phyloP scores from a whole-genome alignment of 2,797 vertebrate genomes.

The Anguilla obscura region DNA sequence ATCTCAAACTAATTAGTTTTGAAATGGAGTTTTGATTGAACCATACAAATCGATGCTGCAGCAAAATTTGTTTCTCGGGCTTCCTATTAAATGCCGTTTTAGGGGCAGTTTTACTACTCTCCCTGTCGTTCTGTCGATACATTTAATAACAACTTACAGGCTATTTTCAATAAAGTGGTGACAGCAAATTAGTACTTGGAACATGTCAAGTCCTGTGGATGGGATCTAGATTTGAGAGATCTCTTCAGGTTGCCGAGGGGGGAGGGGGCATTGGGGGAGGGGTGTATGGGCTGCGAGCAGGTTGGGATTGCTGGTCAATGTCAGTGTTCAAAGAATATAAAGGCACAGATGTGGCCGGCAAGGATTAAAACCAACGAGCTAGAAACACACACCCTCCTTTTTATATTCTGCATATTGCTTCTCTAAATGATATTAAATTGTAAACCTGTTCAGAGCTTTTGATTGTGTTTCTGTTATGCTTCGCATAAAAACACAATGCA shows the following conservation, averaged over 20 bases:
- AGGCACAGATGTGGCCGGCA: neutral
- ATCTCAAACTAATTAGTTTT: constrained; percentile 99
- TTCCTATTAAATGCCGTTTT: constrained; percentile 91
- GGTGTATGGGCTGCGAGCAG: neutral
- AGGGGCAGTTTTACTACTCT: constrained; percentile 87
- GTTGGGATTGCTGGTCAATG: neutral
- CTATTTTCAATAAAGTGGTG: constrained; percentile 80
- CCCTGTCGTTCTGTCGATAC: constrained; percentile 85
- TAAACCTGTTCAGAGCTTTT: neutral
- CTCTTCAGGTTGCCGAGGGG: neutral
- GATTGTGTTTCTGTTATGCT: neutral
- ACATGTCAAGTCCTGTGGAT: neutral
- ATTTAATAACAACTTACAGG: constrained; percentile 89
- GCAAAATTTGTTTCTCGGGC: constrained; percentile 95
- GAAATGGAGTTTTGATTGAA: constrained; percentile 99
- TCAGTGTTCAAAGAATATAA: neutral
- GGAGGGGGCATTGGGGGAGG: neutral
- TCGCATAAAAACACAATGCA: neutral
- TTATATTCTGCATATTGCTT: neutral
- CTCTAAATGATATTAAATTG: neutral
- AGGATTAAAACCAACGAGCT: constrained; percentile 22
- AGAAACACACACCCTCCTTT: neutral
- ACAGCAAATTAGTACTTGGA: constrained; percentile 8
- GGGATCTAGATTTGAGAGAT: neutral
- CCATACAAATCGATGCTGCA: constrained; percentile 96